Evolutionary conservation across 2,888 invertebrate species (phyloP).

Genomic region (Seira sanloemensis): DNA sequence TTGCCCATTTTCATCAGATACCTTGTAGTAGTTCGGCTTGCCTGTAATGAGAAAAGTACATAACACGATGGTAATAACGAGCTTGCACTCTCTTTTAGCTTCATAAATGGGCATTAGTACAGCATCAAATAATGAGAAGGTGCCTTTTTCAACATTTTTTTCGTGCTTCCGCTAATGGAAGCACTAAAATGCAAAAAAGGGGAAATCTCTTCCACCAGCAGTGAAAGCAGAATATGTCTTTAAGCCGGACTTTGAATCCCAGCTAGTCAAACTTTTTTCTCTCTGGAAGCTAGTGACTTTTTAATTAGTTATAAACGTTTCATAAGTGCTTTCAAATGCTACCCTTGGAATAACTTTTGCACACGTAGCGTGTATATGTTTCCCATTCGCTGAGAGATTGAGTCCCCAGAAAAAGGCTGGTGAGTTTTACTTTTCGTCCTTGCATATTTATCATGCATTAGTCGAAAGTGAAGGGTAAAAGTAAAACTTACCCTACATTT

Average conservation of each 20-base stretch:
- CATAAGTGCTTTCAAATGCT: conserved; percentile 45
- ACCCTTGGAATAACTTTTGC: too few relatives aligned
- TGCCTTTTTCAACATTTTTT: neutral
- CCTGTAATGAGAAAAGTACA: conserved; percentile 22
- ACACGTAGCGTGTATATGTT: too few relatives aligned
- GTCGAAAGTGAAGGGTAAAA: too few relatives aligned
- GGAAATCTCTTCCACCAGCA: neutral
- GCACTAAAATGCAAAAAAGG: neutral
- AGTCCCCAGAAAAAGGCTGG: too few relatives aligned
- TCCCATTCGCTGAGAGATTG: too few relatives aligned
- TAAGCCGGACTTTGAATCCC: neutral
- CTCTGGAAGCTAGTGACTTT: conserved; percentile 5
- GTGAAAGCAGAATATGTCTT: neutral
- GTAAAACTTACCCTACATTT: too few relatives aligned
- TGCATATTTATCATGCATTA: neutral
- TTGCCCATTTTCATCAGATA: conserved; percentile 61
- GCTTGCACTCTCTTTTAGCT: neutral
- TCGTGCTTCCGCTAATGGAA: neutral
- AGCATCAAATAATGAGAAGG: neutral
- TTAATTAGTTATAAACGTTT: conserved; percentile 49
- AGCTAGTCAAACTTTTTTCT: neutral
- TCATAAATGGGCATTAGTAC: neutral
- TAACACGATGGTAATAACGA: neutral
- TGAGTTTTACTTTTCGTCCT: too few relatives aligned
- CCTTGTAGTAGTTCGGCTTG: conserved; percentile 61